phyloP scores from a whole-genome alignment of 2,888 invertebrate species.

The Brassicogethes aeneus region DNA sequence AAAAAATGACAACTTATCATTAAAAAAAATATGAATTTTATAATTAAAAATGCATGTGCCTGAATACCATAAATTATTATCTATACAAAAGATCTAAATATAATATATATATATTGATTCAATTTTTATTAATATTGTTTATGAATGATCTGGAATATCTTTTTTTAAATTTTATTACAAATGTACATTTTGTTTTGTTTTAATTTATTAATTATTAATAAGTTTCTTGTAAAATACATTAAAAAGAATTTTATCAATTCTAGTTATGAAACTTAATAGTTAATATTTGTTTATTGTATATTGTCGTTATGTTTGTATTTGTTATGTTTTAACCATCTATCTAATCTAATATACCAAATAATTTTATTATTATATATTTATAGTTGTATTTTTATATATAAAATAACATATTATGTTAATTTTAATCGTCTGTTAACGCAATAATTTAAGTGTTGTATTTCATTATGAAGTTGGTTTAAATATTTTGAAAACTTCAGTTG shows the following conservation, averaged over 20 bases:
- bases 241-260: no score
- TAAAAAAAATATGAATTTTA: no score
- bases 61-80: slow-evolving; percentile 8
- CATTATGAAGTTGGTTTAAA: slow-evolving; percentile 6
- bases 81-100: slow-evolving; percentile 5
- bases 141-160: not conserved
- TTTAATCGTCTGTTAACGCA: slow-evolving; percentile 8
- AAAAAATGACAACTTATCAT: slow-evolving; percentile 8
- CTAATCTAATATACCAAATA: slow-evolving; percentile 24
- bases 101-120: slow-evolving; percentile 3
- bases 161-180: no score
- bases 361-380: slow-evolving; percentile 12
- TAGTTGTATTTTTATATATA: slow-evolving; percentile 16
- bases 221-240: no score
- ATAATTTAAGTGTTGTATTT: slow-evolving; percentile 13
- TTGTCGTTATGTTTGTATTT: slow-evolving; percentile 21
- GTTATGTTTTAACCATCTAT: slow-evolving; percentile 21
- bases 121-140: slow-evolving; percentile 1
- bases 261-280: not conserved
- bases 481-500: slow-evolving; percentile 7
- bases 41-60: slow-evolving; percentile 11
- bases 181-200: no score
- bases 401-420: slow-evolving; percentile 1
- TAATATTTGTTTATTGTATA: slow-evolving; percentile 19
- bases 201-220: no score